phyloP scores from a whole-genome alignment of 64 coral and sea anemone genomes.

The Montipora cactus region DNA sequence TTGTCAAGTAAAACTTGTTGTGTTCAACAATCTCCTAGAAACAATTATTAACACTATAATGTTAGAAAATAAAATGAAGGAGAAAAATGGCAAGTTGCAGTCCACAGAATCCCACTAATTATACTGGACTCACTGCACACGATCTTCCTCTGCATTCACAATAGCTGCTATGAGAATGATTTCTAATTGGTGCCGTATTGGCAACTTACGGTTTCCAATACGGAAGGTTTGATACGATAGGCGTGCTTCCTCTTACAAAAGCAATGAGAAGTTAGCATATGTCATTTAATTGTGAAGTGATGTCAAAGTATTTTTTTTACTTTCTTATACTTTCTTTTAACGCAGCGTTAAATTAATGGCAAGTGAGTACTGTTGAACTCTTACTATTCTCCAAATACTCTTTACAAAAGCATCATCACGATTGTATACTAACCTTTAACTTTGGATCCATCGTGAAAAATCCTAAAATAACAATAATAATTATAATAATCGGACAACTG shows the following conservation, averaged over 20 bases:
- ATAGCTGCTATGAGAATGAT: not conserved
- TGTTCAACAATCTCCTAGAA: not conserved
- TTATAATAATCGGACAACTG: not conserved
- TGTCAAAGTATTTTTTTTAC: not conserved
- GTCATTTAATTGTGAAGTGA: not conserved
- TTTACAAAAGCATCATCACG: not conserved
- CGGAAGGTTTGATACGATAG: not conserved
- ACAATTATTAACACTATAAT: not conserved
- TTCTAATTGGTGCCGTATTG: not conserved
- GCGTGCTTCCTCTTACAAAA: not conserved
- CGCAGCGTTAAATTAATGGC: not conserved
- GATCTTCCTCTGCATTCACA: not conserved
- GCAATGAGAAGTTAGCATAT: not conserved
- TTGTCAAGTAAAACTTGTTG: too few relatives aligned
- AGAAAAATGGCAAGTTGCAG: not conserved
- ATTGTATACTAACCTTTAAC: slow-evolving; percentile 4
- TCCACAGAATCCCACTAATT: not conserved
- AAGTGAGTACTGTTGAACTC: not conserved
- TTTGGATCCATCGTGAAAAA: not conserved
- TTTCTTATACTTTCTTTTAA: not conserved
- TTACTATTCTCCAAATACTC: not conserved
- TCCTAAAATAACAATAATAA: not conserved
- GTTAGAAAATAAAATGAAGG: slow-evolving; percentile 4
- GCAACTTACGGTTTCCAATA: not conserved
- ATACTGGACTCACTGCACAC: not conserved